Evolutionary conservation across 2,113 vertebrate species (phyloP).

Genomic region (Butastur rufipennis): DNA sequence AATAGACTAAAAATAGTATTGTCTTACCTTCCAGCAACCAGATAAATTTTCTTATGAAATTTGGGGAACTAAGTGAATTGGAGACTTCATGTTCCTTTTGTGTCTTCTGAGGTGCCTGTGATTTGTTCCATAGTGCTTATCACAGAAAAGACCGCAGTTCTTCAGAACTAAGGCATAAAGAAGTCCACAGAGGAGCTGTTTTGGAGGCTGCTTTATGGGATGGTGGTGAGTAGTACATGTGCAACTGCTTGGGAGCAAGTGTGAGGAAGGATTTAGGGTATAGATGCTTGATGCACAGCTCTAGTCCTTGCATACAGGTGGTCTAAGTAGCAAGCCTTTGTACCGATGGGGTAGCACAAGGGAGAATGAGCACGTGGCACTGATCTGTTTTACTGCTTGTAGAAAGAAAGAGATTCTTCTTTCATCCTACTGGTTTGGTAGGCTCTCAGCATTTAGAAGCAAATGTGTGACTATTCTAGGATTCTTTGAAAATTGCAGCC

Average conservation of each 20-base stretch:
- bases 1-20: background rate
- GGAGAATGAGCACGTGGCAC: fast-evolving
- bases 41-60: background rate
- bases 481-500: background rate
- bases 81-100: background rate
- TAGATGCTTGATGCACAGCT: background rate
- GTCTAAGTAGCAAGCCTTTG: background rate
- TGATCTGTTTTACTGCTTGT: background rate
- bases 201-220: background rate
- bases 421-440: background rate
- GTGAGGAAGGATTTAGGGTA: background rate
- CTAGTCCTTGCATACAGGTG: background rate
- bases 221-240: fast-evolving
- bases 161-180: background rate
- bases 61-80: background rate
- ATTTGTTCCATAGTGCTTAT: background rate
- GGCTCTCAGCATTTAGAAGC: background rate
- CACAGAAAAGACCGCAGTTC: background rate
- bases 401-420: background rate
- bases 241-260: background rate
- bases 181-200: background rate
- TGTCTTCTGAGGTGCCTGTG: background rate
- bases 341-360: fast-evolving
- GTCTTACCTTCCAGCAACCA: background rate
- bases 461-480: background rate